Base-by-base conservation (phyloP, 2,888 invertebrate genomes). In the Arge pagana region DNA sequence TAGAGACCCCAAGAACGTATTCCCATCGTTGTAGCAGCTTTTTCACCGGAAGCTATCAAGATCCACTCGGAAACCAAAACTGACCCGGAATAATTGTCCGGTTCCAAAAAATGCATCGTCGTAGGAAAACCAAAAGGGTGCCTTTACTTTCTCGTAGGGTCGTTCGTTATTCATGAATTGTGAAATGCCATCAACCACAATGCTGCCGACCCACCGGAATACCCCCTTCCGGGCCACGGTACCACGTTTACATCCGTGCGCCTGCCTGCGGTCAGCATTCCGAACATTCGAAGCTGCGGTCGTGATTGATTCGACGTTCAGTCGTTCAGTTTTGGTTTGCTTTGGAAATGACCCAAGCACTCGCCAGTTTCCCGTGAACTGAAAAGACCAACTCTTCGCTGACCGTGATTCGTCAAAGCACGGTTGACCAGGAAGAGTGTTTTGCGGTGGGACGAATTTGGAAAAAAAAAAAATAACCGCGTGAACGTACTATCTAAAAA, bases 301-400 rank as follows among this genome's bases (percentile, higher is more conserved):
- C 62, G 66, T 64, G 68, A 70, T 71, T 68, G 71, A 70, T 68
- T 68, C 71, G 67, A 66, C 66, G 68, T 70, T 70, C 67, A 67
- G 68, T 67, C 67, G 67, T 56, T 62, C 66, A 63, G 66, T 68
- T 70, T 70, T 67, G 70, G 71, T 70, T 70, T 70, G 71, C 71
- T 70, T 70, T 71, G 71, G 70, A 70, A 71, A 70, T 71, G 71
- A 69, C 69, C 70, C 71, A 70, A 70, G 68, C 70, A 67, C 68
- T 68, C 61, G 45, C 11, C 42, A 45, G 45, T 45, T 45, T 33
- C 45, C 45, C 45, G 45, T 23, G 45, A 45, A 45, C 33, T 30
- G 45, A 45, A 45, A 45, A 45, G 45, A 33, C 45, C 45, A 45
- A 45, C 45, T 45, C 45, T 45, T 45, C 43, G 31, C 50, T 33